Conservation (phyloP, 2,113 vertebrate species). For the Tragelaphus imberbis region DNA sequence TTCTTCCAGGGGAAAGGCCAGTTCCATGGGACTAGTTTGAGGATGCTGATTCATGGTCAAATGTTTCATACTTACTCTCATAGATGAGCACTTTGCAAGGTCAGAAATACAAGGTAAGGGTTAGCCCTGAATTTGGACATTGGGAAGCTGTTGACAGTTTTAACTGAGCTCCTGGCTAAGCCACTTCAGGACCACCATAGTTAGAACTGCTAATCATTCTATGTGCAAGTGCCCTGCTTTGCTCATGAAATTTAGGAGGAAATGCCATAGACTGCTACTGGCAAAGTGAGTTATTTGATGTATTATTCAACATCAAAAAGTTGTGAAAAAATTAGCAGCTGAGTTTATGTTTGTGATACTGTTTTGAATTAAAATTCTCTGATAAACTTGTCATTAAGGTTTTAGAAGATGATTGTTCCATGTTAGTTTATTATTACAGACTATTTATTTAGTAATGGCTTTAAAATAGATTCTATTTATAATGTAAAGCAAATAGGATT, state of each 20-base stretch:
- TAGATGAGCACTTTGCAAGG: neutral
- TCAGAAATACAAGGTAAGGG: neutral
- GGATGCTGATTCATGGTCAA: neutral
- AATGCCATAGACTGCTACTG: neutral
- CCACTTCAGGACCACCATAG: neutral
- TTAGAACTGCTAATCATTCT: neutral
- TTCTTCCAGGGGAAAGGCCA: neutral
- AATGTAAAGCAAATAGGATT: constrained; percentile 44
- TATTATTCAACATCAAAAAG: neutral
- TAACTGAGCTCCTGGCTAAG: neutral
- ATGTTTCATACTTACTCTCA: neutral
- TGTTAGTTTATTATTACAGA: constrained; percentile 42
- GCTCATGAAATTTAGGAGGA: neutral
- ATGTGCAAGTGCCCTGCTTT: neutral
- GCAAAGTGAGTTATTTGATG: neutral
- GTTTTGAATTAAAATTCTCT: constrained; percentile 28
- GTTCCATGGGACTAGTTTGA: neutral
- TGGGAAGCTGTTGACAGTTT: neutral
- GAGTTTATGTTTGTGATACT: constrained; percentile 7
- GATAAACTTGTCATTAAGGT: constrained; percentile 24
- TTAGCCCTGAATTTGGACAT: neutral
- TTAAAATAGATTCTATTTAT: constrained; percentile 35
- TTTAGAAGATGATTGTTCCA: constrained; percentile 27
- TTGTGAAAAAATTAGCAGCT: constrained; percentile 22
- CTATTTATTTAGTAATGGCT: constrained; percentile 40